Base-by-base conservation (phyloP, 2,888 invertebrate species). In the Graphium colonna region DNA sequence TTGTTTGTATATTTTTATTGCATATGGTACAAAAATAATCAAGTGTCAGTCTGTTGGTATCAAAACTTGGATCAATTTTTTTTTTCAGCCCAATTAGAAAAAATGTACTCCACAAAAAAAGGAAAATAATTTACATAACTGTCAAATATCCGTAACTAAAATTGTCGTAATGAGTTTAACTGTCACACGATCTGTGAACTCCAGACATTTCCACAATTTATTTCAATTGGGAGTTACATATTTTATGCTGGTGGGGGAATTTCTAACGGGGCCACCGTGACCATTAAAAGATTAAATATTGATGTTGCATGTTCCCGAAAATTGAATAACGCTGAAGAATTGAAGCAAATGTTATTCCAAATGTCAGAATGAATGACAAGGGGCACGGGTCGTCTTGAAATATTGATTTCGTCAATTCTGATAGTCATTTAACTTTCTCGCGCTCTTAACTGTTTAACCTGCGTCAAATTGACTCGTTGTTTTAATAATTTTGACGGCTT, bases 291-390 rank as follows among this genome's bases (percentile, higher is more conserved):
- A 59, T 66, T 62, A 64, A 60, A 62, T 61, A 63, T 62, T 61
- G 56, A 62, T 58, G 60, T 59, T 59, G 51, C 55, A 52, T 51
- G 53, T 33, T 52, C 39, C 33, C 17, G 21, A 46, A 21, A 50
- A 54, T 48, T 45, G 54, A 53, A 56, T 53, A 48, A 44, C 40
- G 49, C 39, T 49, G 44, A 49, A 49, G 43, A 40, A 49, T 49
- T 49, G n/a, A 49, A 44, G 40, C 48, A 15, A 66, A 66, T 66
- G 71, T 72, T 71, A 68, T 68, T 65, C 64, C 58, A 52, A 58
- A 61, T 59, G 68, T 70, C 65, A 66, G 56, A 64, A 63, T 64
- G 67, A 65, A 61, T 66, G 67, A 67, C 62, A 60, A 58, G 60
- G 62, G 67, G 53, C 56, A 60, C 60, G 57, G 60, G 60, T 42